Evolutionary conservation across 2,113 vertebrate genomes (phyloP), one percentile per base, ranked within the genome.

Genomic region (Halichoerus grypus): DNA sequence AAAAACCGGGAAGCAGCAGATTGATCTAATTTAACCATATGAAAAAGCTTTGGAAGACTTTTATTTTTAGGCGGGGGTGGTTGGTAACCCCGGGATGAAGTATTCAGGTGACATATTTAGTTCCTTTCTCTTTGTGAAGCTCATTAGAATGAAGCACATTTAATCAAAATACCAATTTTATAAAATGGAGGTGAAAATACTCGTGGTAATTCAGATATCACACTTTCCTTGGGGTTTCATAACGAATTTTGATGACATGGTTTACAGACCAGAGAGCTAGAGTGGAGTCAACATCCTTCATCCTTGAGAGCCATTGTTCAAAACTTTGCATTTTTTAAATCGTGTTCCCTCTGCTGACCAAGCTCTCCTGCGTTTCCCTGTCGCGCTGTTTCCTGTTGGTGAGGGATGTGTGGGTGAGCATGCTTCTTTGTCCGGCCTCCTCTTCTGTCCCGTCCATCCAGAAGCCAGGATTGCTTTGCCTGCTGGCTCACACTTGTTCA

Each of bases 201-300:
- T 85, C 28, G 28, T 22, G 28, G 72, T 94, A 83, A 89, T 97
- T 98, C 96, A 97, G 81, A 85, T 92, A 97, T 86, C 86, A 87
- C 42, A 97, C 92, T 96, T 97, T 98, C 95, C 97, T 88, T 96
- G 94, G 89, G 85, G 61, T 92, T 97, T 97, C 74, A 33, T 91
- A 97, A 92, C 95, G 93, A 91, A 88, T 95, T 91, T 95, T 96
- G 95, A 94, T 96, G 97, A 81, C 74, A 61, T 10, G 74, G 97
- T 95, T 98, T 95, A 93, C 95, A 95, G 82, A 91, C 80, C 53
- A 87, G 91, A 95, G 96, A 95, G 49, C 26, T 81, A 33, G n/a
- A 42, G 3, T 11, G 95, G 86, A 88, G 72, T 72, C 65, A 81
- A 19, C 65, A 33, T 57, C 46, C 88, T 88, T 6, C 69, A 33